Conservation (phyloP, 1,140 invertebrate species). For the Ceratosolen solmsi region DNA sequence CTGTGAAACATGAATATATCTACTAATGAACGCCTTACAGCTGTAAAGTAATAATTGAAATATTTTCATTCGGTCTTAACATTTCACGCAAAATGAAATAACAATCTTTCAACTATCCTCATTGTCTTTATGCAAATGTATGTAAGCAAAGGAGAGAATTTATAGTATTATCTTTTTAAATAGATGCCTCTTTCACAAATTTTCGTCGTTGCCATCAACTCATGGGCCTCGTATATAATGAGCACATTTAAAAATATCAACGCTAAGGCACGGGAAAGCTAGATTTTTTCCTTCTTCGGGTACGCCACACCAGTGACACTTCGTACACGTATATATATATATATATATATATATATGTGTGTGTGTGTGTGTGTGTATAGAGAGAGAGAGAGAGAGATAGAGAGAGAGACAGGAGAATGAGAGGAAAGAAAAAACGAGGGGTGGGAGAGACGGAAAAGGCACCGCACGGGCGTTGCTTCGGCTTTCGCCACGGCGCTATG, state of each 20-base stretch:
- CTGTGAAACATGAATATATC: too few species aligned
- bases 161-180: too few species aligned
- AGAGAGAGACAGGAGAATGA: not conserved
- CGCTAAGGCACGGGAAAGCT: not conserved
- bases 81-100: too few species aligned
- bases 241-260: slow-evolving; percentile 10
- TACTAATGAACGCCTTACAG: too few species aligned
- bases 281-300: not conserved
- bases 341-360: too few species aligned
- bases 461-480: slow-evolving; percentile 34
- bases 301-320: slow-evolving; percentile 16
- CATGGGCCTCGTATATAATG: too few species aligned
- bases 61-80: too few species aligned
- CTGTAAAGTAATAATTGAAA: too few species aligned
- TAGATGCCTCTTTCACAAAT: too few species aligned
- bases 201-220: too few species aligned
- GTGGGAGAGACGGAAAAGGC: slow-evolving; percentile 7
- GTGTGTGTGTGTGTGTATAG: not conserved
- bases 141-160: too few species aligned
- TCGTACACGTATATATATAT: too few species aligned
- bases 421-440: not conserved
- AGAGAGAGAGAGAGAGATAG: not conserved
- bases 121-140: not conserved
- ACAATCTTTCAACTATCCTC: not conserved
- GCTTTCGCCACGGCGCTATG: not conserved